Conservation (phyloP, 2,113 vertebrate genomes). For the Poeciliopsis turrubarensis region DNA sequence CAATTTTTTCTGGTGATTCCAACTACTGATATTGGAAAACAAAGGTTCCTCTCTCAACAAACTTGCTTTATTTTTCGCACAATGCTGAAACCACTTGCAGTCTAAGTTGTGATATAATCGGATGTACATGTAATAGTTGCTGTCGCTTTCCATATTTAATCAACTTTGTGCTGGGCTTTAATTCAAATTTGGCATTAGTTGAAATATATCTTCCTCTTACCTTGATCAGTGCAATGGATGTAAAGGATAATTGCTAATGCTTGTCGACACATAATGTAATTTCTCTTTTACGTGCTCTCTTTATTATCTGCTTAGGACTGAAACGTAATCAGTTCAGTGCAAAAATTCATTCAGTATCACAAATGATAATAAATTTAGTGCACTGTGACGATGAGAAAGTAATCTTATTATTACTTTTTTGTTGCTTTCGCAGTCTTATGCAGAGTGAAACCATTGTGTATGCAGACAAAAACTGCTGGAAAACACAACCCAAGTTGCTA, state of each 20-base stretch:
- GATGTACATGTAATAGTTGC: conserved; percentile 23
- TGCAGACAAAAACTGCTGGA: too few relatives aligned
- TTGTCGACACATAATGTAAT: conserved; percentile 23
- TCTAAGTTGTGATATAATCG: conserved; percentile 13
- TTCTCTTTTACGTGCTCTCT: conserved; percentile 1
- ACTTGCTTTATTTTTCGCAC: not conserved
- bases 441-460: too few relatives aligned
- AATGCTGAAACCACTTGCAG: conserved; percentile 1
- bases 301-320: not conserved
- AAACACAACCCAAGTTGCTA: too few relatives aligned
- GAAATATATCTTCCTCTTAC: conserved; percentile 19
- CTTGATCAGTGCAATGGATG: conserved; percentile 7
- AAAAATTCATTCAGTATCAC: too few relatives aligned
- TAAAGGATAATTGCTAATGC: conserved; percentile 34
- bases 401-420: too few relatives aligned
- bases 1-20: too few relatives aligned
- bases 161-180: conserved; percentile 3
- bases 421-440: too few relatives aligned
- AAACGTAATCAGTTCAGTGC: conserved; percentile 24
- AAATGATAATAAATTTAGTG: too few relatives aligned
- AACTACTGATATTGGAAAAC: not conserved
- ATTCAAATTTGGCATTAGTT: conserved; percentile 34
- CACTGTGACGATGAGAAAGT: too few relatives aligned
- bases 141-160: conserved; percentile 37
- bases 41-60: conserved; percentile 7